A percentile compares a stretch with the other conserved stretches of the same genome.
Evolutionary conservation across 2,113 vertebrate genomes (phyloP).

Genomic region (Strix aluco): DNA sequence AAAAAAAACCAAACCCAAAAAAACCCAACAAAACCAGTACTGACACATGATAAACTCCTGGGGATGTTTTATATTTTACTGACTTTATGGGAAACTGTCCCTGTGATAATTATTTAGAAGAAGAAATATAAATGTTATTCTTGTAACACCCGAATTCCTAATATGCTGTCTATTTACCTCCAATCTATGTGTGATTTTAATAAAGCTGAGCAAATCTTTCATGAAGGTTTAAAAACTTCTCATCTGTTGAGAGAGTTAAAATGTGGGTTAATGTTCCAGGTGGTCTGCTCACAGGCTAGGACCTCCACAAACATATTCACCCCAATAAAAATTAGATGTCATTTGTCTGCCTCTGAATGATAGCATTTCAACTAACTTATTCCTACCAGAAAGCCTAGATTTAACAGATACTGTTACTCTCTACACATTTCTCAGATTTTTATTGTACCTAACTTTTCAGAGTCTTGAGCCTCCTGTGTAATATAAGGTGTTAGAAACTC

Average conservation of each 20-base stretch:
- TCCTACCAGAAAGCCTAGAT: background rate
- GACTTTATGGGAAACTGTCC: background rate
- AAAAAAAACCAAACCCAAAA: no score
- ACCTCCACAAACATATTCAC: background rate
- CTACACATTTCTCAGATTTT: slow-evolving; percentile 26
- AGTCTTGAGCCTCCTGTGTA: slow-evolving; percentile 50
- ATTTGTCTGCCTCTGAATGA: background rate
- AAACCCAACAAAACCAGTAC: background rate
- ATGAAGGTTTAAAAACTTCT: background rate
- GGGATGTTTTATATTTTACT: background rate
- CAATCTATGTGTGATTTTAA: background rate
- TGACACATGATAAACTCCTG: background rate
- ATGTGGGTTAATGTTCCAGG: background rate
- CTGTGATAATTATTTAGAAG: background rate
- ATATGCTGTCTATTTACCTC: background rate
- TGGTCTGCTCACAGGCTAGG: background rate
- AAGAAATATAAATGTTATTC: background rate
- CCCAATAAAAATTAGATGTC: background rate
- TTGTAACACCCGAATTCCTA: background rate
- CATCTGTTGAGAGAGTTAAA: background rate
- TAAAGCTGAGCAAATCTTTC: background rate
- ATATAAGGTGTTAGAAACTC: slow-evolving; percentile 53
- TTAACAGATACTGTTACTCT: background rate
- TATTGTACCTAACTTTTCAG: slow-evolving; percentile 53
- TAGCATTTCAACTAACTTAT: background rate